Percentiles rank a stretch among this genome's conserved stretches.
Conservation (phyloP, 35 echinoderm and acorn worm genomes). For the Stichopus chloronotus region DNA sequence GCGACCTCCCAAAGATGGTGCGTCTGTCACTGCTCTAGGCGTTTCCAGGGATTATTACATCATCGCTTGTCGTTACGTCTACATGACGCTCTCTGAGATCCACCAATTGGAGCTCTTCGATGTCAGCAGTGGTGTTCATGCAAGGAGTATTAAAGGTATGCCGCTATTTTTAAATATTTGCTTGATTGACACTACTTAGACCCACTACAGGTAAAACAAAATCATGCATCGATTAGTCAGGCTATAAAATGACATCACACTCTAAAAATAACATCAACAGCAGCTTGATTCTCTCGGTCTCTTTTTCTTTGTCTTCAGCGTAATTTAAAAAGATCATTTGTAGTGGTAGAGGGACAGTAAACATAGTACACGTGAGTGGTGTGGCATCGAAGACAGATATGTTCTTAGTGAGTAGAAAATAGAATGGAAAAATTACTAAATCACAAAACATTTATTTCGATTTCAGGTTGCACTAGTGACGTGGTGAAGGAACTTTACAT, state of each 20-base stretch:
- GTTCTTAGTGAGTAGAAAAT: too few species aligned
- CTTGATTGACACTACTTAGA: not conserved
- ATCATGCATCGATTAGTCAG: not conserved
- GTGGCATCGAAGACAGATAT: too few species aligned
- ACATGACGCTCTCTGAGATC: slow-evolving; percentile 91
- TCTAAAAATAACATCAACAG: too few species aligned
- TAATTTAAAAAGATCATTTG: too few species aligned
- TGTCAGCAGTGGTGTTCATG: slow-evolving; percentile 69
- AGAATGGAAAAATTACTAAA: too few species aligned
- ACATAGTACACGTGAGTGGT: too few species aligned
- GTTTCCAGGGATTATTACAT: slow-evolving; percentile 92
- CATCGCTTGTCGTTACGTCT: slow-evolving; percentile 86
- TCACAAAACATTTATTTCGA: not conserved
- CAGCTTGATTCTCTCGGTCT: too few species aligned
- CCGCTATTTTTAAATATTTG: not conserved
- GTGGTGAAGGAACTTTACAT: slow-evolving; percentile 74
- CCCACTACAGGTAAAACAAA: not conserved
- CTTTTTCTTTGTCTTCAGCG: too few species aligned
- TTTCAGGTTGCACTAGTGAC: slow-evolving; percentile 88
- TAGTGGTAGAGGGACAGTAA: too few species aligned
- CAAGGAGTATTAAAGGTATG: slow-evolving; percentile 83
- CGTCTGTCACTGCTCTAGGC: slow-evolving; percentile 84
- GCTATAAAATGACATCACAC: too few species aligned
- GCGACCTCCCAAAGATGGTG: slow-evolving; percentile 60
- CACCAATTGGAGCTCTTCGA: slow-evolving; percentile 92